A percentile compares a stretch with the other conserved stretches of the same genome.
Evolutionary conservation across 1,140 invertebrate genomes (phyloP).

Genomic region (Cryptotermes secundus): DNA sequence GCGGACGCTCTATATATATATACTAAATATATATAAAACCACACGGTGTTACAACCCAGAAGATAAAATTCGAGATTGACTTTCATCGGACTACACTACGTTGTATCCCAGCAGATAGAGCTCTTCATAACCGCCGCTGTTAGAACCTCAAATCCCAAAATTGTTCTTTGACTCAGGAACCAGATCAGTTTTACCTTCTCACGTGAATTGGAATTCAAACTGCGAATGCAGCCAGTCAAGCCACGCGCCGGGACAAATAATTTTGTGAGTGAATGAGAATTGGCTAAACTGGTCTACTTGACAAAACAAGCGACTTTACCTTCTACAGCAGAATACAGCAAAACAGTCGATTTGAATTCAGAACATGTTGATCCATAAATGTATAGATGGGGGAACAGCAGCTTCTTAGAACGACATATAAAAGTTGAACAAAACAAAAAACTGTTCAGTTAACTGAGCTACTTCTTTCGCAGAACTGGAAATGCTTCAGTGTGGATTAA

Average conservation of each 20-base stretch:
- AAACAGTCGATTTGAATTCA: background rate
- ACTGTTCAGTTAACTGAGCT: background rate
- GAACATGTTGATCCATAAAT: background rate
- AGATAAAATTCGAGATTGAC: no score
- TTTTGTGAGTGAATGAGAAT: background rate
- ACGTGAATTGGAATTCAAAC: background rate
- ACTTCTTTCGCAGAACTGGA: background rate
- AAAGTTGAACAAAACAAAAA: background rate
- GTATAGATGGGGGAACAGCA: background rate
- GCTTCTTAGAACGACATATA: background rate
- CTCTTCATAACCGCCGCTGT: no score
- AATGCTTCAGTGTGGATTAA: background rate
- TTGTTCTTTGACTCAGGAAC: no score
- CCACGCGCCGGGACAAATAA: background rate
- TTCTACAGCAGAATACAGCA: background rate
- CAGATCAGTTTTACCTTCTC: background rate
- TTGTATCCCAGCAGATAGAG: no score
- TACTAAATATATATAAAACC: no score
- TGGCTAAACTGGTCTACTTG: background rate
- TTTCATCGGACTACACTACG: no score
- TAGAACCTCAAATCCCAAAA: no score
- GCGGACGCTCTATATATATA: no score
- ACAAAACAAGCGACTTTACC: background rate
- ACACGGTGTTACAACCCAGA: no score
- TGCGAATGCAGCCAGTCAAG: background rate